Base-by-base conservation (phyloP, 2,888 invertebrate species). In the Orthosia incerta region DNA sequence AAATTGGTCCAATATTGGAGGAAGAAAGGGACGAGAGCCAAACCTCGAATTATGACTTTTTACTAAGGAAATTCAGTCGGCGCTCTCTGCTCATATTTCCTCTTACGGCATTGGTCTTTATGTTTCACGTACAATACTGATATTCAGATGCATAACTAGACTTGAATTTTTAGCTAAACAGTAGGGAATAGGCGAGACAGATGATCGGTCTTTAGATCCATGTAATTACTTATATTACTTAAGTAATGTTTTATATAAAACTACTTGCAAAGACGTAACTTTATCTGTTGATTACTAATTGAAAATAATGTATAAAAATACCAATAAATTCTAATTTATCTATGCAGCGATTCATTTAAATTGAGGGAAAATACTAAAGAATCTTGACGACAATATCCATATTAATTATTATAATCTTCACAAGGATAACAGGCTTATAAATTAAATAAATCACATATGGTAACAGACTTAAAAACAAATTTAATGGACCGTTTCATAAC, bases 381-480 rank as follows among this genome's bases (percentile, higher is more conserved):
- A 51, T 23, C 2, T 23, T 18, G 12, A 23, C 26, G 46, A 46
- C 13, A 46, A 3, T 13, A 65, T n/a, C 31, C 2, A 39, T 23
- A 23, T 26, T 23, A 2, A 12, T 45, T 48, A 26, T 60, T 53
- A 39, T 53, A 2, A 11, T 67, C n/a, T 53, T 39, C 7, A 48
- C 77, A 76, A 76, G 68, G 77, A 9, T n/a, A 76, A 59, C 46
- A 16, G 13, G 46, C n/a, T 39, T 46, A 39, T n/a, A 20, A 45
- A 75, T 63, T 23, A 59, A 59, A 59, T 59, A 57, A 57, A 64
- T 73, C n/a, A 26, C 39, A 76, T 56, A 46, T 56, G 7, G 3
- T 20, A 45, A 5, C 9, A 1, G 12, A 53, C 12, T 9, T 15
- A 26, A 39, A 48, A 20, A 74, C 60, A 26, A 53, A 23, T 3